These are phyloP conservation scores for Epinephelus malabaricus DNA, from an alignment of 2,797 vertebrate genomes.

Conservation along the genomic window DNA sequence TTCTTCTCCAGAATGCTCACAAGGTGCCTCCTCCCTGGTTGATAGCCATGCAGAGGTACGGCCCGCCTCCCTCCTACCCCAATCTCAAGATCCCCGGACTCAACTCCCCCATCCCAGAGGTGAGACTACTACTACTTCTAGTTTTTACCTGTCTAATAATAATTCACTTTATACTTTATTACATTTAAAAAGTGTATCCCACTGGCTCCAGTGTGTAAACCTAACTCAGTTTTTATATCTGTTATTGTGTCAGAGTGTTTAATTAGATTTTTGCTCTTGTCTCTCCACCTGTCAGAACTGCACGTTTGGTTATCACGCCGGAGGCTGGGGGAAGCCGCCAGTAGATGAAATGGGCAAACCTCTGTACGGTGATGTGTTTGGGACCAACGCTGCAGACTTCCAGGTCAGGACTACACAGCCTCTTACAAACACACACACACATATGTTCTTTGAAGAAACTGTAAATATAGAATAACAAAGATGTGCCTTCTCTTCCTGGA, in stretches of 20 bases:
- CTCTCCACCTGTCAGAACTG: constrained; percentile 85
- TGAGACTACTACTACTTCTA: constrained; percentile 41
- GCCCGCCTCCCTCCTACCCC: constrained; percentile 95
- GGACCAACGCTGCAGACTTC: constrained; percentile 93
- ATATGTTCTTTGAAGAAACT: not conserved
- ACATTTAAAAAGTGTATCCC: no score
- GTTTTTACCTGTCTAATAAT: not conserved
- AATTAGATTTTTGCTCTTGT: not conserved
- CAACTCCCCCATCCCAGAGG: constrained; percentile 95
- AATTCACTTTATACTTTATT: not conserved
- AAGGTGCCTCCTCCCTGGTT: constrained; percentile 96
- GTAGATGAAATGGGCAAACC: constrained; percentile 96
- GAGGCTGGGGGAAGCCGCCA: constrained; percentile 95
- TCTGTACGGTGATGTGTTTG: constrained; percentile 94
- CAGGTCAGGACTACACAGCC: constrained; percentile 80
- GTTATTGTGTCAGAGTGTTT: not conserved
- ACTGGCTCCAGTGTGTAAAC: not conserved
- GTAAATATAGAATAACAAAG: not conserved
- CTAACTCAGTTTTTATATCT: not conserved
- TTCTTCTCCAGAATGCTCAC: constrained; percentile 89
- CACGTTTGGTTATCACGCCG: constrained; percentile 95
- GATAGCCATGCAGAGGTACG: constrained; percentile 96
- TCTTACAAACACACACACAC: not conserved
- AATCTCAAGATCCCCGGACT: constrained; percentile 95
- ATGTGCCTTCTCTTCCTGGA: not conserved